Evolutionary conservation across 2,888 invertebrate genomes (phyloP).

Genomic region (Drosophila subquinaria): DNA sequence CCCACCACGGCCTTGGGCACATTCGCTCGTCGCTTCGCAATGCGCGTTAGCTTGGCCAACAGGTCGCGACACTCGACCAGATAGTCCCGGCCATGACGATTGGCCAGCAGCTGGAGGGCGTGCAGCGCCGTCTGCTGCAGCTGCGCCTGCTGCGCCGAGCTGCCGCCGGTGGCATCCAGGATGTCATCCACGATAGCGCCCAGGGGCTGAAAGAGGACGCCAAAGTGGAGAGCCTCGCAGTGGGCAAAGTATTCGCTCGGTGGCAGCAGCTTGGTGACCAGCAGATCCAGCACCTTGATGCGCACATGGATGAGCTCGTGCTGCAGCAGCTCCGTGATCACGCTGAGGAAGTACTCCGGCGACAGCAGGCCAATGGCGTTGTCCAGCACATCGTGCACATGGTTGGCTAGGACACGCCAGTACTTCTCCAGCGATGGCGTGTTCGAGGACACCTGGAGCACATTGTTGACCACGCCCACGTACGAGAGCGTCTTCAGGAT

Average conservation of each 20-base stretch:
- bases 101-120: slow-evolving; percentile 93
- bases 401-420: slow-evolving; percentile 93
- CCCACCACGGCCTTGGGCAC: slow-evolving; percentile 87
- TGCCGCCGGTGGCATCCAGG: slow-evolving; percentile 74
- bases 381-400: slow-evolving; percentile 92
- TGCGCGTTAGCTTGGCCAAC: slow-evolving; percentile 89
- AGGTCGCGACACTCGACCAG: slow-evolving; percentile 90
- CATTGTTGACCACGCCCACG: slow-evolving; percentile 89
- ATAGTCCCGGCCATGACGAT: slow-evolving; percentile 89
- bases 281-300: slow-evolving; percentile 93
- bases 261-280: slow-evolving; percentile 92
- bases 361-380: slow-evolving; percentile 93
- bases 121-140: slow-evolving; percentile 94
- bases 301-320: slow-evolving; percentile 91
- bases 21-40: slow-evolving; percentile 74
- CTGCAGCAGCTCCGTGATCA: slow-evolving; percentile 90
- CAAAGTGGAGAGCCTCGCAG: slow-evolving; percentile 86
- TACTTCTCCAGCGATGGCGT: slow-evolving; percentile 88
- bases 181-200: slow-evolving; percentile 87
- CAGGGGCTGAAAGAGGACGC: slow-evolving; percentile 88
- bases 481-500: slow-evolving; percentile 90
- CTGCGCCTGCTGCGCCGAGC: slow-evolving; percentile 86
- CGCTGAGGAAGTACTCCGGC: slow-evolving; percentile 91
- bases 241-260: slow-evolving; percentile 88
- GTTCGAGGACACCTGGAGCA: slow-evolving; percentile 86